Evolutionary conservation across 2,113 vertebrate genomes (phyloP).

Genomic region (Origma solitaria): DNA sequence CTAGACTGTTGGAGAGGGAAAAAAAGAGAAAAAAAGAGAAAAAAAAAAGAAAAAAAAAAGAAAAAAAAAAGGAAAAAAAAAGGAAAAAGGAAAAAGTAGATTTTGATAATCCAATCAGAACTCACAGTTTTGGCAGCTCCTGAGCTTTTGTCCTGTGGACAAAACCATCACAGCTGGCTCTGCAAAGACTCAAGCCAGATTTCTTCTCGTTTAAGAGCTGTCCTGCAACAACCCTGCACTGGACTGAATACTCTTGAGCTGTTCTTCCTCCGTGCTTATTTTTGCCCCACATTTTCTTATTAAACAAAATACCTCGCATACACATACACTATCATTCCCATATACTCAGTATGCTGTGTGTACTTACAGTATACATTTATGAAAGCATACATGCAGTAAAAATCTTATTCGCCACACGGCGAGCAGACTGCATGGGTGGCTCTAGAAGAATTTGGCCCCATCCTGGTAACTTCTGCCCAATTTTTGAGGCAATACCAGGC

Average conservation of each 20-base stretch:
- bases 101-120: background rate
- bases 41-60: too few species aligned
- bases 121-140: background rate
- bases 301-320: background rate
- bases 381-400: background rate
- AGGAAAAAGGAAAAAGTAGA: background rate
- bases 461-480: background rate
- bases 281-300: background rate
- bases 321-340: background rate
- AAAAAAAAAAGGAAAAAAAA: background rate
- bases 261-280: background rate
- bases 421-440: background rate
- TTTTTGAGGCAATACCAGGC: background rate
- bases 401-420: fast-evolving
- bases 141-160: background rate
- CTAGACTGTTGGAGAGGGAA: background rate
- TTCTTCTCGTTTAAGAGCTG: background rate
- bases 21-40: too few species aligned
- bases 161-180: background rate
- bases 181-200: background rate
- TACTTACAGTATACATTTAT: background rate
- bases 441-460: background rate
- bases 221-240: background rate
- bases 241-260: background rate
- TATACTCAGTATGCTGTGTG: background rate